Conservation (phyloP, 2,113 vertebrate genomes). For the Trinectes maculatus region DNA sequence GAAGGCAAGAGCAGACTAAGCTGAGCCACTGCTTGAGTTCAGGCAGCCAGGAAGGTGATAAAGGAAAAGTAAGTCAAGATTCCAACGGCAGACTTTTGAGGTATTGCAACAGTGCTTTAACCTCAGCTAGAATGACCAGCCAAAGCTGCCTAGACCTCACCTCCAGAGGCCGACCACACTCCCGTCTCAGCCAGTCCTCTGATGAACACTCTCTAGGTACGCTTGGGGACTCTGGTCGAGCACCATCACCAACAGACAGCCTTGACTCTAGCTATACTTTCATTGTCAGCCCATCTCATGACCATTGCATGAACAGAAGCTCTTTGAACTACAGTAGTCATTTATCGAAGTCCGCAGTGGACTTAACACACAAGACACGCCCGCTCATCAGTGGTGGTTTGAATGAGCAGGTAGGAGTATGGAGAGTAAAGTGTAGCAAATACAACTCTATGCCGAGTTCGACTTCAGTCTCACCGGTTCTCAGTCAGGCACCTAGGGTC, state of each 20-base stretch:
- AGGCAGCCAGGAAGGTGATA: conserved; percentile 42
- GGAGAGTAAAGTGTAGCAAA: conserved; percentile 44
- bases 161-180: conserved; percentile 58
- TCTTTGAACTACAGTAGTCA: conserved; percentile 61
- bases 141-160: conserved; percentile 75
- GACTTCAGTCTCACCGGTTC: conserved; percentile 29
- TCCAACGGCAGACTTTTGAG: conserved; percentile 25
- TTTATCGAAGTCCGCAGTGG: conserved; percentile 78
- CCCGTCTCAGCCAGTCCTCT: conserved; percentile 72
- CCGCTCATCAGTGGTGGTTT: conserved; percentile 54
- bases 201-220: conserved; percentile 73
- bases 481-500: conserved; percentile 6
- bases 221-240: conserved; percentile 62
- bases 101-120: conserved; percentile 18
- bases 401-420: conserved; percentile 44
- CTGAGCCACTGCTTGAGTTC: conserved; percentile 44
- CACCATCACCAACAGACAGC: conserved; percentile 79
- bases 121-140: conserved; percentile 61
- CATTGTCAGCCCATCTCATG: conserved; percentile 75
- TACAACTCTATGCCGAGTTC: conserved; percentile 34
- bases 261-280: conserved; percentile 85
- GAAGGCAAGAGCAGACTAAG: conserved; percentile 44
- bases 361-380: conserved; percentile 70
- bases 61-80: conserved; percentile 39
- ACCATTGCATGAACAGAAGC: conserved; percentile 51